These are phyloP conservation scores for Cheilosia urbana DNA, from an alignment of 2,888 invertebrate species.

Conservation along the genomic window DNA sequence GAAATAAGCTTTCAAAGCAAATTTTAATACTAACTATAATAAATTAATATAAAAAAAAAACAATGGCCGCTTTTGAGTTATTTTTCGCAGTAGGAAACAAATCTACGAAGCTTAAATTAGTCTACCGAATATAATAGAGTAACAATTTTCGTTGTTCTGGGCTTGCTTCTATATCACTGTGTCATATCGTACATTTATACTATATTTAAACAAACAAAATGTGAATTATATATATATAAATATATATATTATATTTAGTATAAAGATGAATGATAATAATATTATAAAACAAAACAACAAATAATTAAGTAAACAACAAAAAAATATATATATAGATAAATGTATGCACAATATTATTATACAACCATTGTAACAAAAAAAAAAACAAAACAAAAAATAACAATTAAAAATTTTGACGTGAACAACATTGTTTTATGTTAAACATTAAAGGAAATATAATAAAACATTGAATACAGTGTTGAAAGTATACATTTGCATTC, in stretches of 20 bases:
- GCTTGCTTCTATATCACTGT: conserved; percentile 83
- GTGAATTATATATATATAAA: conserved; percentile 68
- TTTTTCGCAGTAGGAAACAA: conserved; percentile 47
- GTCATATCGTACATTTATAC: conserved; percentile 84
- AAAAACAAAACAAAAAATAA: conserved; percentile 40
- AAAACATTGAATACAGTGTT: background rate
- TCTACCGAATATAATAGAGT: conserved; percentile 45
- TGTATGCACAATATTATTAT: conserved; percentile 74
- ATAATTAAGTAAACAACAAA: conserved; percentile 48
- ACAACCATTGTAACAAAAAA: conserved; percentile 57
- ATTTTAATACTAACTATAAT: conserved; percentile 25
- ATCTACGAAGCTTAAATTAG: conserved; percentile 37
- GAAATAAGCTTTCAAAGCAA: conserved; percentile 44
- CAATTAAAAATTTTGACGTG: background rate
- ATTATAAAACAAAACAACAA: conserved; percentile 51
- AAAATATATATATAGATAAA: conserved; percentile 64
- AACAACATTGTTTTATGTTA: conserved; percentile 29
- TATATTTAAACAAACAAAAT: conserved; percentile 71
- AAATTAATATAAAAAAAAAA: conserved; percentile 39
- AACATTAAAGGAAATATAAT: conserved; percentile 14
- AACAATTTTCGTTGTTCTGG: conserved; percentile 78
- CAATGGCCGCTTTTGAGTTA: conserved; percentile 49
- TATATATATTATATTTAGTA: conserved; percentile 74
- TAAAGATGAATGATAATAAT: conserved; percentile 83
- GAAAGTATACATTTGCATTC: conserved; percentile 12